These are phyloP conservation scores for Onychomys arenicola DNA, from an alignment of 2,797 vertebrate species.

Conservation along the genomic window DNA sequence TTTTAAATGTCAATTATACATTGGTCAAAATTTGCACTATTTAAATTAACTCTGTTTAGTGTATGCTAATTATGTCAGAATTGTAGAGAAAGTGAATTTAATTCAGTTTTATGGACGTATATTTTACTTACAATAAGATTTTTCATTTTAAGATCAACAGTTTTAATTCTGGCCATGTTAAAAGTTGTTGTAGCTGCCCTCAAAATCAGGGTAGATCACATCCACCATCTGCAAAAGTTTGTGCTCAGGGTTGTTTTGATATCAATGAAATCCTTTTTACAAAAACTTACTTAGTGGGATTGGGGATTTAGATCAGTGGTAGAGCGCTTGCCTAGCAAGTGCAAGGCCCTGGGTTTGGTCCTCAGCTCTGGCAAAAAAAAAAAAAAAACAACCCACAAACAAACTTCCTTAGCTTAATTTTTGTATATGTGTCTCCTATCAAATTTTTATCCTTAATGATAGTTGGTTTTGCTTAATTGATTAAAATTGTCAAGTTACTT, in stretches of 20 bases:
- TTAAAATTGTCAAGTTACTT: conserved; percentile 42
- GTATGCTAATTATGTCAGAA: background rate
- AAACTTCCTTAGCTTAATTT: conserved; percentile 62
- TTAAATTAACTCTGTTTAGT: conserved; percentile 44
- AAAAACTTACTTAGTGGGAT: conserved; percentile 51
- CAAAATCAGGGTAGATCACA: background rate
- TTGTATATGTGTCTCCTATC: conserved; percentile 35
- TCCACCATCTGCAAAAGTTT: background rate
- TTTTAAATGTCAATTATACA: background rate
- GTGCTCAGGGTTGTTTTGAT: conserved; percentile 43
- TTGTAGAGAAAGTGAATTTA: conserved; percentile 48
- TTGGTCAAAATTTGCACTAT: conserved; percentile 12
- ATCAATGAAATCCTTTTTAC: conserved; percentile 56
- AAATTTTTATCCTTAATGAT: conserved; percentile 31
- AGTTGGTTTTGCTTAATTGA: conserved; percentile 30
- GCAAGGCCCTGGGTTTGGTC: too few species aligned
- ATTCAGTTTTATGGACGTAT: conserved; percentile 54
- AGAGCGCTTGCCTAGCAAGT: too few species aligned
- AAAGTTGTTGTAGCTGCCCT: background rate
- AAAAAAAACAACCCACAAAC: too few species aligned
- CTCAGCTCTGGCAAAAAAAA: too few species aligned
- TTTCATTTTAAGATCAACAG: conserved; percentile 43
- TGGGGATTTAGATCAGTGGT: too few species aligned
- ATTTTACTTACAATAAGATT: conserved; percentile 51
- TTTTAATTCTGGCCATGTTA: conserved; percentile 44